These are phyloP conservation scores for Drosophila pegasa DNA, from an alignment of 2,888 invertebrate genomes.

Conservation along the genomic window DNA sequence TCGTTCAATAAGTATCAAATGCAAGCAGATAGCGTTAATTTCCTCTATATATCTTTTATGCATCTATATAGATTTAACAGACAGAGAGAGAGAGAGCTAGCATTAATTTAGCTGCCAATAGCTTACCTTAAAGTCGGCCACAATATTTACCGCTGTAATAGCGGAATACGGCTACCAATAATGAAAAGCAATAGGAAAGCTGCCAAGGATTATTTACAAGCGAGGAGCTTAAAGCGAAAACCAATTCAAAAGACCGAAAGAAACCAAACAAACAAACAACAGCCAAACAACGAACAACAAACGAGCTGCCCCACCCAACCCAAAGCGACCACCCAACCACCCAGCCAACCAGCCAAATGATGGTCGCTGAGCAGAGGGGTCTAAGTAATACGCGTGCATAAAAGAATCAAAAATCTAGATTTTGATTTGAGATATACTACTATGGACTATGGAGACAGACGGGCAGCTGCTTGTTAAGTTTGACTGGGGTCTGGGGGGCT, in stretches of 20 bases:
- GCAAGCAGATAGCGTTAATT: too few relatives aligned
- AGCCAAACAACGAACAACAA: constrained; percentile 38
- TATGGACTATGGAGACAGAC: constrained; percentile 39
- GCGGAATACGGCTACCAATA: constrained; percentile 33
- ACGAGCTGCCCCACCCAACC: constrained; percentile 13
- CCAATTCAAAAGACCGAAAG: constrained; percentile 62
- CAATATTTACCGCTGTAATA: constrained; percentile 28
- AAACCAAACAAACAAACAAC: constrained; percentile 49
- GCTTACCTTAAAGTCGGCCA: constrained; percentile 34
- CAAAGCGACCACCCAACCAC: background rate
- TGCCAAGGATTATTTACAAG: constrained; percentile 72
- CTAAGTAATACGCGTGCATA: constrained; percentile 67
- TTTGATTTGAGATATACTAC: constrained; percentile 72
- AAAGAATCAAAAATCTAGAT: constrained; percentile 77
- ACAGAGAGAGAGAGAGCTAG: background rate
- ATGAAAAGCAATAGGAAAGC: constrained; percentile 64
- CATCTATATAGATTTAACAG: too few relatives aligned
- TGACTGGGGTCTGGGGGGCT: background rate
- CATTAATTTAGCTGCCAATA: background rate
- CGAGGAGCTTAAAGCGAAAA: constrained; percentile 69
- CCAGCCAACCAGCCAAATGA: constrained; percentile 6
- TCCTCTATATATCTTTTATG: too few relatives aligned
- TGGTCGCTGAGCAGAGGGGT: constrained; percentile 33
- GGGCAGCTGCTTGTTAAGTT: constrained; percentile 44
- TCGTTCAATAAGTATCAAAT: too few relatives aligned